Evolutionary conservation across 2,113 vertebrate species (phyloP), one percentile per base, ranked within the genome.

Genomic region (Lophochroa leadbeateri): DNA sequence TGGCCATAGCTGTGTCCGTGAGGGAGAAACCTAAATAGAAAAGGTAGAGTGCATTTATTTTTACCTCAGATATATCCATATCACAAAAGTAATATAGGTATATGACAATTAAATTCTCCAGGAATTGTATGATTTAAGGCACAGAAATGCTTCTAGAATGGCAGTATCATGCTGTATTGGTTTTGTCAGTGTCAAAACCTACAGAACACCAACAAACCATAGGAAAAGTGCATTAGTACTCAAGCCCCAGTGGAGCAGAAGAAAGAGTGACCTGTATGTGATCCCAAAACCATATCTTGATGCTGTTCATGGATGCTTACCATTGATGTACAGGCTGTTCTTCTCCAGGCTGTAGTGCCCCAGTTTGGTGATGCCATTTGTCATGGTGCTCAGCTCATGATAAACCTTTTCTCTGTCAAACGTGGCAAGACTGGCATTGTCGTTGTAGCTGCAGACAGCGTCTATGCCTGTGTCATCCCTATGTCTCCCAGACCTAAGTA

Each of bases 341-440:
- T 70, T 90, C 67, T 95, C 90, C 79, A 98, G 57, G 71, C 80
- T 96, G 90, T 96, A 97, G 79, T 88, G 94, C 33, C 97, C 97
- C 6, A 98, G 75, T 13, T 16, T 78, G 70, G 93, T 95, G 83
- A 80, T 68, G 7, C 58, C 75, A 6, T 84, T 31, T 31, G 97
- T 98, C 82, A 95, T 82, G 57, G 37, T 64, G 50, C 77, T 95
- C 69, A 98, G 88, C 75, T 95, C 95, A 9, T 35, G 47, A 44
- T 97, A 79, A 31, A 98, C 52, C 39, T 68, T 44, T 52, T 82
- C 90, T 65, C 94, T 96, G 88, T 97, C 87, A 31, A 97, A 94
- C 6, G 4, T 77, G 49, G 55, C 77, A 7, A 81, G 58, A 74
- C 76, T 88, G 71, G 24, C 4, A 0, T 77, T 79, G 61, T 31